Percentiles rank a stretch among this genome's conserved stretches.
phyloP scores from a whole-genome alignment of 2,113 vertebrate genomes.

The Psophia crepitans region DNA sequence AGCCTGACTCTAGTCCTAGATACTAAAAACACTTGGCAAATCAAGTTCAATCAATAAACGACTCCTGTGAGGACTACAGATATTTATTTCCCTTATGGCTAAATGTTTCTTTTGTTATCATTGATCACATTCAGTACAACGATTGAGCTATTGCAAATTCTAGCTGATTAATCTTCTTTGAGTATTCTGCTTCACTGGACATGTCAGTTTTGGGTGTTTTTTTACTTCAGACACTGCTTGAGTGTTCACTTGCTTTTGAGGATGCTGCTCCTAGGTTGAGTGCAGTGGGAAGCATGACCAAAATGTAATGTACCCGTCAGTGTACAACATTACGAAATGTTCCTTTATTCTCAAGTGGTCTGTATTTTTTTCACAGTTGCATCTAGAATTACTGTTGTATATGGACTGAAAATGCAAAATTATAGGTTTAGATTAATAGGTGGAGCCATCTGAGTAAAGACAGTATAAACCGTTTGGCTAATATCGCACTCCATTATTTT shows the following conservation, averaged over 20 bases:
- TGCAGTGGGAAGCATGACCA: neutral
- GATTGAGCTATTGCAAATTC: neutral
- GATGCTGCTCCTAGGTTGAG: neutral
- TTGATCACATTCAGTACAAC: neutral
- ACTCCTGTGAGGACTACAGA: neutral
- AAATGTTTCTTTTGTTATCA: slow-evolving; percentile 12
- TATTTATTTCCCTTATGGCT: neutral
- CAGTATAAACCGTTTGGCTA: neutral
- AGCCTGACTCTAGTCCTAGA: neutral
- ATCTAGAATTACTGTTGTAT: neutral
- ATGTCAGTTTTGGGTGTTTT: neutral
- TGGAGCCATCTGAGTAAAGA: neutral
- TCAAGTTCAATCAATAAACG: neutral
- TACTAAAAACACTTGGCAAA: neutral
- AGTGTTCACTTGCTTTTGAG: neutral
- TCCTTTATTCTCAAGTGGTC: neutral
- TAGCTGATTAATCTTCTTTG: neutral
- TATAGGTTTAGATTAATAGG: neutral
- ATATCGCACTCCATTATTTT: neutral
- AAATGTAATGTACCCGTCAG: neutral
- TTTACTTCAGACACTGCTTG: neutral
- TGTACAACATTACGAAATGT: neutral
- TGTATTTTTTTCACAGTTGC: neutral
- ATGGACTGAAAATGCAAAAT: neutral
- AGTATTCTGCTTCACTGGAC: neutral